These are phyloP conservation scores for Equus przewalskii DNA, from an alignment of 2,113 vertebrate genomes.

Conservation along the genomic window DNA sequence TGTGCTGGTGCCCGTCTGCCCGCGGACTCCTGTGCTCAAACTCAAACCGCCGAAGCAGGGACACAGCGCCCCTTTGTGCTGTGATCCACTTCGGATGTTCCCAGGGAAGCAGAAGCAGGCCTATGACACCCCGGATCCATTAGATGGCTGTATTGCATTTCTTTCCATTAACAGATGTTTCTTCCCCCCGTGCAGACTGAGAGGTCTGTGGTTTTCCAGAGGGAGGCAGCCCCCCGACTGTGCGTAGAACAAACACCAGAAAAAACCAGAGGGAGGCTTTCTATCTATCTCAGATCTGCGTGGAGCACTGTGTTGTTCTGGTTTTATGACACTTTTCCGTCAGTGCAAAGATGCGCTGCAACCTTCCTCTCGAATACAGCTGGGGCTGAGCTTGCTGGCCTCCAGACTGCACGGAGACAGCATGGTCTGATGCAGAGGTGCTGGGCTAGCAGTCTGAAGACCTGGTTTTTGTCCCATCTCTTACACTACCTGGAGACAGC, in stretches of 20 bases:
- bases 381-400: not conserved
- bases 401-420: not conserved
- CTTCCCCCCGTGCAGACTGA: not conserved
- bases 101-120: not conserved
- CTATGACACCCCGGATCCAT: constrained; percentile 61
- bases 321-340: not conserved
- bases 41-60: not conserved
- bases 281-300: not conserved
- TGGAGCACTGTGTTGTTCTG: not conserved
- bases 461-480: not conserved
- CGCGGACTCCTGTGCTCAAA: not conserved
- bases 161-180: constrained; percentile 50
- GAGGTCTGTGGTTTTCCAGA: not conserved
- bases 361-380: not conserved
- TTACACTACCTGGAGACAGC: not conserved
- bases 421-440: not conserved
- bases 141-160: constrained; percentile 81
- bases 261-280: not conserved
- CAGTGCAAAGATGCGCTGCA: not conserved
- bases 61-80: not conserved
- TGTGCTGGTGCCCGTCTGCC: not conserved
- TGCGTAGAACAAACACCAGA: not conserved
- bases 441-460: not conserved
- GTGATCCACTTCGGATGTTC: not conserved
- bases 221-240: not conserved